Base-by-base conservation (phyloP, 2,113 vertebrate species). In the Coptodon rendalli region DNA sequence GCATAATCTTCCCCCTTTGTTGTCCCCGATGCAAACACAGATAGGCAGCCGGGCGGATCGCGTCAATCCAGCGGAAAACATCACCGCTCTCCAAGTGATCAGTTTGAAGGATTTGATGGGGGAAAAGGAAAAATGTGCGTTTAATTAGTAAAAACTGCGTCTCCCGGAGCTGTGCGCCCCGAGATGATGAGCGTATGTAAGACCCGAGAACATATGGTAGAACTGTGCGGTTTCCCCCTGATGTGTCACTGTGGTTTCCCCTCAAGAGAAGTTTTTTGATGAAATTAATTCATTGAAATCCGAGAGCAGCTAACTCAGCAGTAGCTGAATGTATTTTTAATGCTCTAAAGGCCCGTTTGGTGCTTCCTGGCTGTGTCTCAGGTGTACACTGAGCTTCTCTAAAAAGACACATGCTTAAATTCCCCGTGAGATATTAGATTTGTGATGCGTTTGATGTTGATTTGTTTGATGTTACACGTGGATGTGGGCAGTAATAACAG, bases 1-100 rank as follows among this genome's bases (percentile, higher is more conserved):
- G 87, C 89, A 86, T 91, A 90, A 93, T 95, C 90, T 91, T 80
- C 31, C 85, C 85, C 80, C 91, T 95, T 94, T 95, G 90, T 95
- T 94, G 79, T 94, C 89, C 79, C 80, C 52, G 89, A 82, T 82
- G 90, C 89, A 78, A 85, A 80, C 83, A 50, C 6, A 87, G 87
- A 90, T 66, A 89, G 85, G 50, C 91, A 78, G 91, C 89, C 61
- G 80, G 45, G 81, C 81, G 71, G 27, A 85, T 59, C 87, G 12
- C 87, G 16, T 85, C 85, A 8, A 36, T 81, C 85, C 90, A 57
- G 66, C 54, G 34, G 48, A 83, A 84, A 79, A 85, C 59, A 78
- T 36, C 80, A 4, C 2, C n/a, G 36, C 81, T 79, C 24, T 79
- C 9, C 27, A 63, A 78, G 59, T 57, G 82, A 36, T 83, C 80